These are phyloP conservation scores for Amphilophus citrinellus DNA, from an alignment of 2,113 vertebrate genomes.

Conservation along the genomic window DNA sequence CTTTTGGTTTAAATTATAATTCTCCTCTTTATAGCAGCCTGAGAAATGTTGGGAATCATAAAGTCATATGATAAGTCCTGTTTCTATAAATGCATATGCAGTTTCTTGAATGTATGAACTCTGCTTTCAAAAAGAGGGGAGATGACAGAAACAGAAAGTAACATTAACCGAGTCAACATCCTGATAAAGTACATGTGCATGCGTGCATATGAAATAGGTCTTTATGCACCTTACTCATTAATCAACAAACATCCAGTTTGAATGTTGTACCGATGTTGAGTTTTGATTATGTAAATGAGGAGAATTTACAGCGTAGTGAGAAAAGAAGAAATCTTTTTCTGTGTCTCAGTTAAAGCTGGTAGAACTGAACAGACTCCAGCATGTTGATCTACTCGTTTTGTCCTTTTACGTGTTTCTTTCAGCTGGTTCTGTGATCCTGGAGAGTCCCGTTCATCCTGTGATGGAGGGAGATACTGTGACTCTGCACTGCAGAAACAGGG, in stretches of 20 bases:
- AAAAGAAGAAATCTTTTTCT: neutral
- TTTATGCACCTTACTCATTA: neutral
- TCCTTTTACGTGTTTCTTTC: too few relatives aligned
- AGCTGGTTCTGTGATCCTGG: too few relatives aligned
- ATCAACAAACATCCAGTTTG: neutral
- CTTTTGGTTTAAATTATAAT: too few relatives aligned
- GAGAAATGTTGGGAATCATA: too few relatives aligned
- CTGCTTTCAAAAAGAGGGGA: neutral
- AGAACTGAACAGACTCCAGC: too few relatives aligned
- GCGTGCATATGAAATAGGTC: accelerated
- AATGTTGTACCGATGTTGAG: neutral
- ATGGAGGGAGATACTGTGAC: too few relatives aligned
- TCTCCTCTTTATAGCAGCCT: too few relatives aligned
- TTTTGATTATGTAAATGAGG: neutral
- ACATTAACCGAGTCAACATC: neutral
- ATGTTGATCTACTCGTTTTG: too few relatives aligned
- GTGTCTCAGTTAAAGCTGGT: accelerated
- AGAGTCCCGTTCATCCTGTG: too few relatives aligned
- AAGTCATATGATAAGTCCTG: too few relatives aligned
- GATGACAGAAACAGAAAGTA: neutral
- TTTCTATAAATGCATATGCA: too few relatives aligned
- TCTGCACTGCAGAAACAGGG: too few relatives aligned
- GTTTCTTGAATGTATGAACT: neutral
- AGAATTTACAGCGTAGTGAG: neutral
- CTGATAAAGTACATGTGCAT: neutral